Evolutionary conservation across 2,797 vertebrate genomes (phyloP).

Genomic region (Syngnathus acus): DNA sequence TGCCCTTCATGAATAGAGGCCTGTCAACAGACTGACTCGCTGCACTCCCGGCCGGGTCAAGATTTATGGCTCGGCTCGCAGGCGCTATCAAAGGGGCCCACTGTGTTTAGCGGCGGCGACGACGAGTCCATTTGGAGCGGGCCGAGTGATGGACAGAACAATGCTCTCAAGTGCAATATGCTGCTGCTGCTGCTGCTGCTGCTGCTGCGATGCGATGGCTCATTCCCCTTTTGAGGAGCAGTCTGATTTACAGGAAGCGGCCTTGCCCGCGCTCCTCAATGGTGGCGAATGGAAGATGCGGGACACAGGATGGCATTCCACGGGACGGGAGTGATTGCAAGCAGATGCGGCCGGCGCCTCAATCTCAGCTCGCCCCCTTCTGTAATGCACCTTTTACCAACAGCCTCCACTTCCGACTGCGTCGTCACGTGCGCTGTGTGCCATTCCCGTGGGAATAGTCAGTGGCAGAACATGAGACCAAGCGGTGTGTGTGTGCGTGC

Average conservation of each 20-base stretch:
- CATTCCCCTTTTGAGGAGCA: slow-evolving; percentile 30
- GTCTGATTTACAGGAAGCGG: slow-evolving; percentile 19
- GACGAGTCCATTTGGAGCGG: slow-evolving; percentile 41
- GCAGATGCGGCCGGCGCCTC: slow-evolving; percentile 26
- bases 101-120: slow-evolving; percentile 40
- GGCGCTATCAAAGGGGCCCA: slow-evolving; percentile 47
- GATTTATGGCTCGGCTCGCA: slow-evolving; percentile 42
- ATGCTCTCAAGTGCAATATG: slow-evolving; percentile 57
- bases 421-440: slow-evolving; percentile 36
- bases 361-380: neutral
- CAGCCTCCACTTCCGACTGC: slow-evolving; percentile 54
- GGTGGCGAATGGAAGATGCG: slow-evolving; percentile 4
- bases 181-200: slow-evolving; percentile 27
- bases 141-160: slow-evolving; percentile 36
- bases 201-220: too few species aligned
- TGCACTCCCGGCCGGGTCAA: slow-evolving; percentile 19
- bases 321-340: slow-evolving; percentile 14
- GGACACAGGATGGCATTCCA: slow-evolving; percentile 6
- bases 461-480: neutral
- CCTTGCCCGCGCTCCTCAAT: slow-evolving; percentile 9
- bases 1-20: slow-evolving; percentile 15
- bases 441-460: slow-evolving; percentile 4
- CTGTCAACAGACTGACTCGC: slow-evolving; percentile 55
- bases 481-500: neutral
- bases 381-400: slow-evolving; percentile 28